These are phyloP conservation scores for Laspeyria flexula DNA, from an alignment of 2,888 invertebrate genomes.

Conservation along the genomic window DNA sequence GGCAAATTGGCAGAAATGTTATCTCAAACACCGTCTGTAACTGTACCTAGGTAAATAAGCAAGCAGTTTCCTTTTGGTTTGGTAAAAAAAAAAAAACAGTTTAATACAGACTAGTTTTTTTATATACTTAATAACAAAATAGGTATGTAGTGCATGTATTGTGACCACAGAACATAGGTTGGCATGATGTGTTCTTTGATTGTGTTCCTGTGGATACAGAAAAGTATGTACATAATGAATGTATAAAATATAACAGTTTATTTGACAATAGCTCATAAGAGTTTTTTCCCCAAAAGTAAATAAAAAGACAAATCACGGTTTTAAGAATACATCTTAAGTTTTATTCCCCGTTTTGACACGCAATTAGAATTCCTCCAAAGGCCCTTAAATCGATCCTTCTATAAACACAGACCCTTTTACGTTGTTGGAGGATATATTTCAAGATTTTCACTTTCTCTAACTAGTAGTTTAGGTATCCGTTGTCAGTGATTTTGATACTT, in stretches of 20 bases:
- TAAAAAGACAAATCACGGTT: not conserved
- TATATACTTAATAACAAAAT: no score
- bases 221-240: no score
- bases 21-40: not conserved
- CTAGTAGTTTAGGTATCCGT: not conserved
- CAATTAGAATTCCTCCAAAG: constrained; percentile 10
- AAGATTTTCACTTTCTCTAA: constrained; percentile 6
- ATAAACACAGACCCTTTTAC: constrained; percentile 21
- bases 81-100: no score
- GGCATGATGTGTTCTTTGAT: no score
- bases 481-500: constrained; percentile 7
- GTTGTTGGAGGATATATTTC: constrained; percentile 10
- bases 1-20: not conserved
- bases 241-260: no score
- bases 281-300: not conserved
- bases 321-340: not conserved
- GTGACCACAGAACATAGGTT: no score
- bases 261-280: not conserved
- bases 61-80: no score
- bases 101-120: no score
- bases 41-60: not conserved
- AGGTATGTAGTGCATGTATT: no score
- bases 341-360: constrained; percentile 9
- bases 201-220: no score
- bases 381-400: constrained; percentile 20